Conservation (phyloP, 2,888 invertebrate species). For the Oxyscelio sp. region DNA sequence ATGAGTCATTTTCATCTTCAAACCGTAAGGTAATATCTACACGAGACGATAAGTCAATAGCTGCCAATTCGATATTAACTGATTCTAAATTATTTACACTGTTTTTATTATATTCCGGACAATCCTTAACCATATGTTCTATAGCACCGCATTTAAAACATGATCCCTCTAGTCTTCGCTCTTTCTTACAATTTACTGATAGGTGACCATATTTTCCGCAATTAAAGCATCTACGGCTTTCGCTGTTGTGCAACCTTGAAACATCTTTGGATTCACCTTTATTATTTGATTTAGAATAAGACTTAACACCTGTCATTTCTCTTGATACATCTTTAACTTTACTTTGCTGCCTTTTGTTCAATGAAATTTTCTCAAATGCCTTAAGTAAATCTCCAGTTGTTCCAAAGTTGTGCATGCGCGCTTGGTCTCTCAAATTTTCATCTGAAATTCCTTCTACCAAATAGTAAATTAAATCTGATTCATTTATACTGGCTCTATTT, state of each 20-base stretch:
- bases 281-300: slow-evolving; percentile 1
- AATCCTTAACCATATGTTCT: neutral
- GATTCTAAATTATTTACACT: neutral
- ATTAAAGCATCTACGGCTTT: slow-evolving; percentile 17
- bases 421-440: slow-evolving; percentile 28
- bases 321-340: slow-evolving; percentile 18
- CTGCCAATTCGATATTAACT: neutral
- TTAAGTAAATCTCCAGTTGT: slow-evolving; percentile 23
- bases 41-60: neutral
- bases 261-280: slow-evolving; percentile 19
- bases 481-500: slow-evolving; percentile 31
- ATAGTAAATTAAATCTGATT: slow-evolving; percentile 31
- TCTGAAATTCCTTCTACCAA: slow-evolving; percentile 38
- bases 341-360: slow-evolving; percentile 2
- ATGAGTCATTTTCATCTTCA: neutral
- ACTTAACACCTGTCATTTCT: neutral
- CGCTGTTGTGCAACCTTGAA: neutral
- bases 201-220: slow-evolving; percentile 14
- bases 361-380: slow-evolving; percentile 39
- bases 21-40: neutral
- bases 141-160: slow-evolving; percentile 7
- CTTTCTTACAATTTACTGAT: neutral
- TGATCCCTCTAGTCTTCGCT: neutral
- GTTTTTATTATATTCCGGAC: neutral
- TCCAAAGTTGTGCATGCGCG: slow-evolving; percentile 37